phyloP scores from a whole-genome alignment of 2,797 vertebrate genomes.

The Moxostoma hubbsi region DNA sequence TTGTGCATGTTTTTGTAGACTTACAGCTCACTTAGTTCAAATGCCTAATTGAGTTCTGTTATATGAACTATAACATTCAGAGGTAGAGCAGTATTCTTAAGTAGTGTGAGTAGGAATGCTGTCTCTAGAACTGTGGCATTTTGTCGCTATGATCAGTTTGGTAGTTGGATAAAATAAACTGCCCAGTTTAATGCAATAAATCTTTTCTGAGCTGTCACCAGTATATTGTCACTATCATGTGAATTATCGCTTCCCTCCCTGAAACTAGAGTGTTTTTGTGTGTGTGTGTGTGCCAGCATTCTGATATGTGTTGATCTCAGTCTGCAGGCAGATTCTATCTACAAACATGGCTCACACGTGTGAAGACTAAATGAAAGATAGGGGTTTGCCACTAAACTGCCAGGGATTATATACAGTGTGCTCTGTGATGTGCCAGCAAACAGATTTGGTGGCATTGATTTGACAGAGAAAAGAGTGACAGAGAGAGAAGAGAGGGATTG shows the following conservation, averaged over 20 bases:
- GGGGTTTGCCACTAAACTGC: constrained; percentile 77
- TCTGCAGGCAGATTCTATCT: constrained; percentile 78
- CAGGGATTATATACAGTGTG: constrained; percentile 81
- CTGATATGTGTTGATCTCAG: constrained; percentile 69
- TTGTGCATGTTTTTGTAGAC: background rate
- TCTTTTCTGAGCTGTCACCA: constrained; percentile 12
- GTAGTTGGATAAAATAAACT: constrained; percentile 1
- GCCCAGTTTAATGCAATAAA: constrained; percentile 16
- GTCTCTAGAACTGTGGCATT: constrained; percentile 19
- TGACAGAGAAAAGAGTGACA: constrained; percentile 62
- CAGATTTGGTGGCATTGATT: constrained; percentile 76
- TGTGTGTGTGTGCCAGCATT: constrained; percentile 65
- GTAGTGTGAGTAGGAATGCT: background rate
- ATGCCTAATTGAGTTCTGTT: constrained; percentile 6
- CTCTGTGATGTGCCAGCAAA: constrained; percentile 80
- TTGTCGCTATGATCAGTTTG: constrained; percentile 19
- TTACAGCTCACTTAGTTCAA: background rate
- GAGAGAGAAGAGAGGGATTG: constrained; percentile 54
- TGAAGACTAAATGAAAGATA: constrained; percentile 70
- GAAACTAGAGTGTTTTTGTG: constrained; percentile 53
- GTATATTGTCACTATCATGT: background rate
- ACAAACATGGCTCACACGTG: constrained; percentile 73
- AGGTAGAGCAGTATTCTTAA: background rate
- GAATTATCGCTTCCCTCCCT: background rate
- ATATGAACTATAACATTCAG: constrained; percentile 9